phyloP scores from a whole-genome alignment of 1,140 invertebrate genomes.

The Drosophila saltans region DNA sequence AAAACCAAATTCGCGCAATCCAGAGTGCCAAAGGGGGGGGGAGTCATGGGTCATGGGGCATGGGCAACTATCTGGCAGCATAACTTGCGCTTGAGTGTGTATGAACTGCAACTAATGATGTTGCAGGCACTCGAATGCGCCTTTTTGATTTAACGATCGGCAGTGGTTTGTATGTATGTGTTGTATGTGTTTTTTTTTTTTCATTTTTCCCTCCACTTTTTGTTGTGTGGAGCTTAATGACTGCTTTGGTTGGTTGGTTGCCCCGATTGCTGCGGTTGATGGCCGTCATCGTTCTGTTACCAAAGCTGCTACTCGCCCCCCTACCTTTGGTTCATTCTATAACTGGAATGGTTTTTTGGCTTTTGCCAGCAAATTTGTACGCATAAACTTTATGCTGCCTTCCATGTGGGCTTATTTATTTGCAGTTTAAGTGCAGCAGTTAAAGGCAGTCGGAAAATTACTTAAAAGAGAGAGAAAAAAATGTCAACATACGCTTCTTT shows the following conservation, averaged over 20 bases:
- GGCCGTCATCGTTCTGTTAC: conserved; percentile 40
- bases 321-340: background rate
- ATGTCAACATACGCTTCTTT: background rate
- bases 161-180: conserved; percentile 23
- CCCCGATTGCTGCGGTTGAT: conserved; percentile 67
- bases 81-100: conserved; percentile 74
- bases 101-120: conserved; percentile 81
- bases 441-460: conserved; percentile 28
- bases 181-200: conserved; percentile 32
- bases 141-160: conserved; percentile 79
- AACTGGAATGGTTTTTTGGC: conserved; percentile 9
- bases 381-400: conserved; percentile 52
- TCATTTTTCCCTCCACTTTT: background rate
- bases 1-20: conserved; percentile 16
- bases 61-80: conserved; percentile 48
- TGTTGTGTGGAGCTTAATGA: conserved; percentile 60
- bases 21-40: conserved; percentile 14
- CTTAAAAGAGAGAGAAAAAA: conserved; percentile 14
- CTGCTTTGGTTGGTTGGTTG: conserved; percentile 61
- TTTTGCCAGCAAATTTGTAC: conserved; percentile 25
- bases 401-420: conserved; percentile 49
- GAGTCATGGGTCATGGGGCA: background rate
- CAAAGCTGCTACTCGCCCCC: background rate
- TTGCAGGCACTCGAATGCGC: conserved; percentile 78
- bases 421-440: conserved; percentile 43